Conservation (phyloP, 2,888 invertebrate genomes). For the Drosophila cyrtoloma region DNA sequence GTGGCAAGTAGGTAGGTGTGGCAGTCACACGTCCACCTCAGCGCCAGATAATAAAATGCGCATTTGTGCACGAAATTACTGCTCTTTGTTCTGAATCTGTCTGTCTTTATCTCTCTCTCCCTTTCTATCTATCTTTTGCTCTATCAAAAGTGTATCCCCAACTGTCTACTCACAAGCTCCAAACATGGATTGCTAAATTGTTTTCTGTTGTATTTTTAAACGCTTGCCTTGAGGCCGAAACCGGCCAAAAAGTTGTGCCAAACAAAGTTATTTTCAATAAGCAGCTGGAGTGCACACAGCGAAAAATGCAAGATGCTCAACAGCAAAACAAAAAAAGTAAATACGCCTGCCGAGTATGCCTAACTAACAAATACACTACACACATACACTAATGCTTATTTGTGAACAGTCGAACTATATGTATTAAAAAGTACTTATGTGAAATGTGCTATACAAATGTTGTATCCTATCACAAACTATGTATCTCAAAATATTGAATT, state of each 20-base stretch:
- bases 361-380: not conserved
- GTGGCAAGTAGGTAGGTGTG: not conserved
- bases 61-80: conserved; percentile 76
- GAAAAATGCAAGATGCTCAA: conserved; percentile 38
- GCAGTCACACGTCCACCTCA: conserved; percentile 38
- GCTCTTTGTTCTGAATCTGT: conserved; percentile 51
- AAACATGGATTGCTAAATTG: conserved; percentile 18
- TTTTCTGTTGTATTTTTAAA: conserved; percentile 1
- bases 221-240: conserved; percentile 35
- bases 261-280: conserved; percentile 74
- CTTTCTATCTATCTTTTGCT: not conserved
- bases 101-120: conserved; percentile 3
- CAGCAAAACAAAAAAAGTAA: not conserved
- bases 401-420: not conserved
- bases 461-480: too few species aligned
- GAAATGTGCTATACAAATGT: too few species aligned
- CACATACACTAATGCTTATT: not conserved
- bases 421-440: too few species aligned
- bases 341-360: not conserved
- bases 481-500: too few species aligned
- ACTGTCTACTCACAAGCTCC: conserved; percentile 37
- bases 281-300: conserved; percentile 45
- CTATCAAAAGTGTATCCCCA: conserved; percentile 30
- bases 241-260: conserved; percentile 59
- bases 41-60: conserved; percentile 76